Evolutionary conservation across 2,113 vertebrate genomes (phyloP), one percentile per base, ranked within the genome.

Genomic region (Calonectris borealis): DNA sequence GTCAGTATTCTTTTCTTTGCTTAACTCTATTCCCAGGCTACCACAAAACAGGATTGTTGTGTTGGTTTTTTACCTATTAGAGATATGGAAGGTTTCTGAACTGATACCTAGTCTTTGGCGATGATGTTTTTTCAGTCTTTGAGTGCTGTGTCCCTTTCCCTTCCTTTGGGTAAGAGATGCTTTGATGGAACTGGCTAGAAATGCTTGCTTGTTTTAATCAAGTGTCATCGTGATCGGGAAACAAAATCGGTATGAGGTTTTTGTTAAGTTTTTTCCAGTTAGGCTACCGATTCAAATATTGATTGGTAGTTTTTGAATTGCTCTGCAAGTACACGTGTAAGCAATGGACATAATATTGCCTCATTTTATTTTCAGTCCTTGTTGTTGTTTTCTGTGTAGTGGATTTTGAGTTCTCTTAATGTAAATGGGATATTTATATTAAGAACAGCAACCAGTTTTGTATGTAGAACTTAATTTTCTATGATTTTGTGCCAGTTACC

Each of bases 181-280:
- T 71, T 55, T 9, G 88, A n/a, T 86, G 72, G 46, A 89, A 55
- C 64, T 78, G 73, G 32, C 51, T 93, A 25, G 89, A 84, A 92
- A n/a, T 21, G n/a, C 36, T 72, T 16, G 22, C 22, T 62, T 75
- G n/a, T 68, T 90, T 64, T 40, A 31, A 19, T 26, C 27, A 4
- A 32, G 32, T 4, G 7, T 44, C 29, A 3, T 54, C 31, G 3
- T 0, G 9, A 27, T 16, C 0, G 0, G 65, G 83, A 62, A 88
- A 38, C 36, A 36, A 55, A 82, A 69, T 26, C 0, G 14, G 44
- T 58, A 24, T 27, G 48, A 4, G 13, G 16, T 3, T 58, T 72
- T 72, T 34, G 16, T 21, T 29, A 27, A 7, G 2, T 11, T 25
- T n/a, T 69, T 54, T 77, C 42, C 38, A 17, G 9, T 44, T 64